Base-by-base conservation (phyloP, 2,113 vertebrate species). In the Synchiropus splendidus region DNA sequence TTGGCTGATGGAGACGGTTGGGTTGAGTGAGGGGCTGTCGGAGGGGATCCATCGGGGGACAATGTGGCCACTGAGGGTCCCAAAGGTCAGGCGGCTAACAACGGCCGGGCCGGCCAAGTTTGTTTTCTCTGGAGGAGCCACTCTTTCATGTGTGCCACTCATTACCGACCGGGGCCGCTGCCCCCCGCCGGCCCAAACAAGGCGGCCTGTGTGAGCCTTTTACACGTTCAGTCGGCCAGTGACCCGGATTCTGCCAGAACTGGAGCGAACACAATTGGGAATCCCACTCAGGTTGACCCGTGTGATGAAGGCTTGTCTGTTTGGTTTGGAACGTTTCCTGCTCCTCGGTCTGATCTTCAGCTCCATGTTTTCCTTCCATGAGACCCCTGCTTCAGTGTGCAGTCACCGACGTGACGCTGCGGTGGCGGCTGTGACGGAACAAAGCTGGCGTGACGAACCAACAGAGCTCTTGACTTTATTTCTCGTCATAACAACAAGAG, bases 141-240 rank as follows among this genome's bases (percentile, higher is more conserved):
- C 42, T 43, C 54, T 79, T 83, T 83, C 62, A 80, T 81, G 70
- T 79, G 36, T 70, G 57, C 64, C 58, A 67, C 64, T 76, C 65
- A 80, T 81, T 82, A 81, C 39, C 59, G 52, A 69, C 54, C 52
- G n/a, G 51, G 54, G 13, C 56, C 21, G 4, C 21, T 8, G 8
- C 21, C 70, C 64, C 76, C 75, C 18, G 39, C 67, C 60, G 69
- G 38, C 51, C 62, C 51, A 18, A 70, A 67, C 53, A 68, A 72
- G 64, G 57, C 67, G 42, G 51, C 48, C 18, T 71, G 42, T 79
- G 70, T 68, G 42, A 46, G 68, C 39, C 4, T 60, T 51, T 55
- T 32, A 63, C 37, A 56, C 45, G 59, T 32, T 65, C 30, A 31
- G 48, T 56, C 43, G 51, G n/a, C n/a, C 37, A 10, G 16, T 61